A percentile compares a stretch with the other conserved stretches of the same genome.
Evolutionary conservation across 2,888 invertebrate species (phyloP).

Genomic region (Pristionchus maxplancki): DNA sequence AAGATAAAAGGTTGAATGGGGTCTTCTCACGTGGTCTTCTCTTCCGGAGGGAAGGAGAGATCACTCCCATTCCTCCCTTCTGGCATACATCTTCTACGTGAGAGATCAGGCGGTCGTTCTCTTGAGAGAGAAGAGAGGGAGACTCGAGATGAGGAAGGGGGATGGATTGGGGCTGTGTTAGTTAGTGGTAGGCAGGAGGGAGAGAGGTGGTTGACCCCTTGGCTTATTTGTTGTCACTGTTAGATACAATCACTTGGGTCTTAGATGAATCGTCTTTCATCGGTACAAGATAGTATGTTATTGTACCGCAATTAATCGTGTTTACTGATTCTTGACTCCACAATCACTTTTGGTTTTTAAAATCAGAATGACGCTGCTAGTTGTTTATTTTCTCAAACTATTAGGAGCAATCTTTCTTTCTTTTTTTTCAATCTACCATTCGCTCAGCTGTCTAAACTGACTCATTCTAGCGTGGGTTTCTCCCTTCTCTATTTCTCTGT

Average conservation of each 20-base stretch:
- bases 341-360: not conserved
- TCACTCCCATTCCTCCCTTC: not conserved
- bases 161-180: not conserved
- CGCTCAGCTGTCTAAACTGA: conserved; percentile 38
- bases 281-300: no score
- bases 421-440: not conserved
- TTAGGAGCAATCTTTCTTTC: not conserved
- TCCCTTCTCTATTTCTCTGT: not conserved
- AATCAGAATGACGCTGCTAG: not conserved
- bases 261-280: no score
- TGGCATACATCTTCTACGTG: not conserved
- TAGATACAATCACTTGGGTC: not conserved
- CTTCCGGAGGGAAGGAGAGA: not conserved
- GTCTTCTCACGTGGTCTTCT: not conserved
- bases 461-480: conserved; percentile 1
- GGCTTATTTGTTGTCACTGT: not conserved
- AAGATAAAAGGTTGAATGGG: not conserved
- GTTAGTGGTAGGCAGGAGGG: not conserved
- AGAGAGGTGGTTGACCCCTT: not conserved
- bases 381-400: not conserved
- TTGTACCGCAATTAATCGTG: not conserved
- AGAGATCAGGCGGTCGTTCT: not conserved
- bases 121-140: no score
- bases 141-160: not conserved
- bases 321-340: not conserved